A percentile compares a stretch with the other conserved stretches of the same genome.
These are phyloP conservation scores for Pollenia griseotomentosa DNA, from an alignment of 2,888 invertebrate genomes.

Conservation along the genomic window DNA sequence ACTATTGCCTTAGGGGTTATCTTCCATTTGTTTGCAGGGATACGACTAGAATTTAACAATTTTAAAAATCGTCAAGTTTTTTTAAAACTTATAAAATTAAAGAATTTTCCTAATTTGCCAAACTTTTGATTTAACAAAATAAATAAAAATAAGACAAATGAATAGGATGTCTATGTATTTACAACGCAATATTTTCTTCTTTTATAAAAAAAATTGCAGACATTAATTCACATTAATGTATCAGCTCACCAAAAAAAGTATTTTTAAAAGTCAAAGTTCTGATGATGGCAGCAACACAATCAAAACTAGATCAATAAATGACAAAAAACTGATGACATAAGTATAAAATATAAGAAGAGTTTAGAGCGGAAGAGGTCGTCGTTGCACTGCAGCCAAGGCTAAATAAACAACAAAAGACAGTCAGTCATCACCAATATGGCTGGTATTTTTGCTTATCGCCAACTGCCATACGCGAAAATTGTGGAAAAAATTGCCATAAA, in stretches of 20 bases:
- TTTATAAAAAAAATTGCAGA: not conserved
- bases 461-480: constrained; percentile 42
- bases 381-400: constrained; percentile 20
- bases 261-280: constrained; percentile 53
- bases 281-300: constrained; percentile 15
- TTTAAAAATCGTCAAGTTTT: too few relatives aligned
- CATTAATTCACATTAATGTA: not conserved
- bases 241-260: not conserved
- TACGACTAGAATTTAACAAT: too few relatives aligned
- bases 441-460: constrained; percentile 31
- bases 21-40: too few relatives aligned
- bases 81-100: too few relatives aligned
- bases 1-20: too few relatives aligned
- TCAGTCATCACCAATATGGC: constrained; percentile 16
- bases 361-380: not conserved
- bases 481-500: not conserved
- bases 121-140: too few relatives aligned
- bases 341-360: constrained; percentile 18
- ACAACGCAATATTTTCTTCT: not conserved
- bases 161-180: too few relatives aligned
- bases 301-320: constrained; percentile 33
- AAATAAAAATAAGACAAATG: too few relatives aligned
- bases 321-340: constrained; percentile 39
- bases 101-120: too few relatives aligned
- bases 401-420: constrained; percentile 16